Percentiles rank a stretch among this genome's conserved stretches.
These are phyloP conservation scores for Mactromeris polynyma DNA, from an alignment of 2,888 invertebrate species.

Conservation along the genomic window DNA sequence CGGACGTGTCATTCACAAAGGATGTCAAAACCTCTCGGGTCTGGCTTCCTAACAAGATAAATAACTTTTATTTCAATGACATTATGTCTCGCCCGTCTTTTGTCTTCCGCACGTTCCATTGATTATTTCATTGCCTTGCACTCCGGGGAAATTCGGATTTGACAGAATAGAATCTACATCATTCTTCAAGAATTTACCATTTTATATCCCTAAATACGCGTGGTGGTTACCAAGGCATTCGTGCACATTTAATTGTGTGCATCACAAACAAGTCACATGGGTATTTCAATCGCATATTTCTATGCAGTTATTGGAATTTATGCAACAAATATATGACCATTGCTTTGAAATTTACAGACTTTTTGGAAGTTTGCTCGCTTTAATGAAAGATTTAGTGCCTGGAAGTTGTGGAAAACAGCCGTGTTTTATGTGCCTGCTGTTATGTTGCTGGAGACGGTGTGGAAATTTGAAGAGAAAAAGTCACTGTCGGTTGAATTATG, in stretches of 20 bases:
- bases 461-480: too few relatives aligned
- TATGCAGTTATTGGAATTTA: neutral
- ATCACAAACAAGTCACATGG: neutral
- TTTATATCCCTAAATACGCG: too few relatives aligned
- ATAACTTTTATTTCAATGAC: neutral
- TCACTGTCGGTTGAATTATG: too few relatives aligned
- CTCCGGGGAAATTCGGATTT: neutral
- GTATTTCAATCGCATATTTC: neutral
- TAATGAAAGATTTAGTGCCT: too few relatives aligned
- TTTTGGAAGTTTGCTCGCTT: too few relatives aligned
- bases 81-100: neutral
- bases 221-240: too few relatives aligned
- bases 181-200: too few relatives aligned
- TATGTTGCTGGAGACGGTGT: too few relatives aligned
- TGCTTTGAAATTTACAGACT: neutral
- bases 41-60: neutral
- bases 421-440: too few relatives aligned
- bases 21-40: neutral
- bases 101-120: neutral
- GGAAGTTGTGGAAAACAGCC: too few relatives aligned
- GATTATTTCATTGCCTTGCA: neutral
- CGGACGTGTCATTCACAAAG: neutral
- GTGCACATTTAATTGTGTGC: neutral
- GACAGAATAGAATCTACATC: neutral
- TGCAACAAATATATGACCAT: neutral